Percentiles rank a stretch among this genome's conserved stretches.
phyloP scores from a whole-genome alignment of 2,888 invertebrate species.

The Tetragonisca angustula region DNA sequence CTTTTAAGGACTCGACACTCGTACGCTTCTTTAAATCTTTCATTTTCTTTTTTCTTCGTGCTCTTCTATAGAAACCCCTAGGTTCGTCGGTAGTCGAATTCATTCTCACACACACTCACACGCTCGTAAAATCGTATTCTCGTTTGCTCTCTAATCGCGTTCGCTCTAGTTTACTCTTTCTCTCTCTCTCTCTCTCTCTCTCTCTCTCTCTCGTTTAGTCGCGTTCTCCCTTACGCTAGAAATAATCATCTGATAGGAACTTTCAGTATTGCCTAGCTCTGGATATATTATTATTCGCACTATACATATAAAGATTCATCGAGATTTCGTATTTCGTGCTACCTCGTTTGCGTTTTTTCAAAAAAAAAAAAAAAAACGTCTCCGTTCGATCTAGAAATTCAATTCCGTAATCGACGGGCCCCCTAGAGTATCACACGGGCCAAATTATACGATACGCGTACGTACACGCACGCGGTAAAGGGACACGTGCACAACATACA shows the following conservation, averaged over 20 bases:
- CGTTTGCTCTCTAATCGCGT: not conserved
- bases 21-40: not conserved
- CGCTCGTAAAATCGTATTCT: conserved; percentile 7
- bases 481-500: conserved; percentile 70
- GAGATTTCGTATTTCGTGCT: conserved; percentile 49
- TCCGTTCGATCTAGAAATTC: conserved; percentile 49
- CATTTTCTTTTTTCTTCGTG: not conserved
- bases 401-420: conserved; percentile 75
- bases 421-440: conserved; percentile 83
- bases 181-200: conserved; percentile 54
- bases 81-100: not conserved
- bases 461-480: conserved; percentile 57
- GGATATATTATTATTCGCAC: conserved; percentile 80
- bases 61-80: not conserved
- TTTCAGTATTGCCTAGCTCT: conserved; percentile 84
- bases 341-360: too few species aligned
- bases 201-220: conserved; percentile 57
- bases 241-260: conserved; percentile 84
- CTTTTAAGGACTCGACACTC: not conserved
- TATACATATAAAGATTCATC: conserved; percentile 70
- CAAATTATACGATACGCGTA: conserved; percentile 69
- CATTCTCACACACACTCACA: not conserved
- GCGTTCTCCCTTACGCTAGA: conserved; percentile 75
- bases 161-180: conserved; percentile 15
- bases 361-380: not conserved